Evolutionary conservation across 2,888 invertebrate species (phyloP), one percentile per base, ranked within the genome.

Genomic region (Polydrusus cervinus): DNA sequence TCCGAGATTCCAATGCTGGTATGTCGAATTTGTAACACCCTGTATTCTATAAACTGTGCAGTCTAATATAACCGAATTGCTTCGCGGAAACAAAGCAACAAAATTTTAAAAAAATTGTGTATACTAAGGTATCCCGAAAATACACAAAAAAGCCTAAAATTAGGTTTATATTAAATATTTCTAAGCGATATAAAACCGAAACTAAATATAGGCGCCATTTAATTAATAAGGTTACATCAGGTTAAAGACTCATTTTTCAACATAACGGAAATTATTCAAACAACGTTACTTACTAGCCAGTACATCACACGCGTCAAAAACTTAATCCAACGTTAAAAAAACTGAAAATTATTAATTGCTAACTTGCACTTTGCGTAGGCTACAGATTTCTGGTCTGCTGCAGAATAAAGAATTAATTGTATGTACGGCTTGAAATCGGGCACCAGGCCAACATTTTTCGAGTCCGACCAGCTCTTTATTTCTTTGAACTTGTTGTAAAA

Each of bases 361-460:
- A 38, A 38, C 38, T 14, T 60, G 38, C 57, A 60, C 57, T 38
- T 34, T 60, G 57, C 57, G 57, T 60, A 60, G 38, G 57, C 6
- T 40, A 16, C 16, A 3, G 57, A 60, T 38, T 60, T 60, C 57
- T 60, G 38, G 1, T 7, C 57, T 16, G 16, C 34, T 60, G 57
- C 57, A 60, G 38, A 60, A 60, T 60, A 60, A 60, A 60, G 38
- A 60, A 60, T 55, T 55, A 34, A 55, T 55, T 55, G 30, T 14
- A 34, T 0, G 14, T 6, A 14, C 34, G 34, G 25, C 11, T 51
- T 10, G 51, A 34, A 34, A 38, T 11, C 18, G 57, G 57, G 57
- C 57, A 60, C 16, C 11, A 3, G 8, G 38, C 57, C 57, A 60
- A 60, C 30, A 38, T 38, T 60, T 60, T 57, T 60, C 38, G 18